These are phyloP conservation scores for Sylvicapra grimmia DNA, from an alignment of 2,113 vertebrate species.

Conservation along the genomic window DNA sequence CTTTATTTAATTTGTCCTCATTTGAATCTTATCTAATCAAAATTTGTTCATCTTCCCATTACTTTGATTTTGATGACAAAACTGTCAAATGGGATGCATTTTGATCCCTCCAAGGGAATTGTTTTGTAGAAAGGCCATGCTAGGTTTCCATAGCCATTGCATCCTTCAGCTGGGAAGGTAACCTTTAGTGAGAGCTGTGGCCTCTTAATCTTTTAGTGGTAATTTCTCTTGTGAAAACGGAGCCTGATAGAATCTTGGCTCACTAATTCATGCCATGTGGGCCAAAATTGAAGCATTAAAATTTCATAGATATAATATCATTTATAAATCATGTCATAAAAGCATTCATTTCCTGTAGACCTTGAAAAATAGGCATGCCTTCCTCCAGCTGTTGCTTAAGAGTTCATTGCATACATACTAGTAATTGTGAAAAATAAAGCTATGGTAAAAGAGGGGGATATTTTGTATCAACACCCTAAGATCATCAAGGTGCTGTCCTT, in stretches of 20 bases:
- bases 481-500: not conserved
- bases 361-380: slow-evolving; percentile 45
- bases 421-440: not conserved
- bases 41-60: not conserved
- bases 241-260: slow-evolving; percentile 31
- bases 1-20: not conserved
- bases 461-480: not conserved
- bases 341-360: slow-evolving; percentile 46
- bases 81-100: not conserved
- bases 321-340: slow-evolving; percentile 67
- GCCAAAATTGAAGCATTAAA: slow-evolving; percentile 70
- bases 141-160: not conserved
- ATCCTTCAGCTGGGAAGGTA: slow-evolving; percentile 43
- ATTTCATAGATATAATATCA: slow-evolving; percentile 69
- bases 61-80: not conserved
- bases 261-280: slow-evolving; percentile 49
- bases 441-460: not conserved
- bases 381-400: slow-evolving; percentile 49
- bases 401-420: not conserved
- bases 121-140: not conserved
- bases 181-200: slow-evolving; percentile 45
- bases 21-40: not conserved
- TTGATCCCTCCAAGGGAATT: not conserved
- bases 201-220: slow-evolving; percentile 47
- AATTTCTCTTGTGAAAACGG: slow-evolving; percentile 54